Evolutionary conservation across 2,797 vertebrate species (phyloP).

Genomic region (Aphelocoma californica): DNA sequence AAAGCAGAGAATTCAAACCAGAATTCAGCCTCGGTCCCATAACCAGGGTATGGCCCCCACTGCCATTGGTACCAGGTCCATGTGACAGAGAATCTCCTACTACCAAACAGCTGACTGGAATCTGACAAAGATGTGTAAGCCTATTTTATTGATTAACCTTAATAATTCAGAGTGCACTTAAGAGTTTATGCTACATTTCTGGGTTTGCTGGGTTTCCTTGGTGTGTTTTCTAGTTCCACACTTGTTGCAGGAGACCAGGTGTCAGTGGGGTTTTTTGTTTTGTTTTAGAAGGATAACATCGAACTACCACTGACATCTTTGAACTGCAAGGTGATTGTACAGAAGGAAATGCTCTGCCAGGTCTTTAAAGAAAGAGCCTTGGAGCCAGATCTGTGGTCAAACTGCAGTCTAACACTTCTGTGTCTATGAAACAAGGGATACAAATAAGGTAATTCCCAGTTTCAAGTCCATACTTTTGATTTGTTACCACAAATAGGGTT

Average conservation of each 20-base stretch:
- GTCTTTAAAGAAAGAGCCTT: not conserved
- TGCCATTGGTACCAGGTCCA: not conserved
- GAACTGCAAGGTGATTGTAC: not conserved
- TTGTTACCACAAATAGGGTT: not conserved
- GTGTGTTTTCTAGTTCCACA: not conserved
- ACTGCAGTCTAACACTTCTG: not conserved
- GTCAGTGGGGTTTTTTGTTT: rapidly evolving
- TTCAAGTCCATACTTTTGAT: not conserved
- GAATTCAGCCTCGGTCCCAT: not conserved
- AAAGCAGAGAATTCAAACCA: not conserved
- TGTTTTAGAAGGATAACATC: not conserved
- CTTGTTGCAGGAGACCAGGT: not conserved
- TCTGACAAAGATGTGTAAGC: not conserved
- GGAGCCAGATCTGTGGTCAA: not conserved
- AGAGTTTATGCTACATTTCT: not conserved
- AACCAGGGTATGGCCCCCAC: not conserved
- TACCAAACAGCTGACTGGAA: not conserved
- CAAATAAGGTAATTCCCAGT: not conserved
- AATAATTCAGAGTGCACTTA: not conserved
- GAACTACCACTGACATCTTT: not conserved
- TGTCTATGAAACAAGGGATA: not conserved
- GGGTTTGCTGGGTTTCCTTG: rapidly evolving
- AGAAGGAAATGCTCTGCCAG: not conserved
- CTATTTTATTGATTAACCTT: not conserved
- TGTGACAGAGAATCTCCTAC: not conserved